Conservation (phyloP, 2,888 invertebrate species). For the Xestia c-nigrum region DNA sequence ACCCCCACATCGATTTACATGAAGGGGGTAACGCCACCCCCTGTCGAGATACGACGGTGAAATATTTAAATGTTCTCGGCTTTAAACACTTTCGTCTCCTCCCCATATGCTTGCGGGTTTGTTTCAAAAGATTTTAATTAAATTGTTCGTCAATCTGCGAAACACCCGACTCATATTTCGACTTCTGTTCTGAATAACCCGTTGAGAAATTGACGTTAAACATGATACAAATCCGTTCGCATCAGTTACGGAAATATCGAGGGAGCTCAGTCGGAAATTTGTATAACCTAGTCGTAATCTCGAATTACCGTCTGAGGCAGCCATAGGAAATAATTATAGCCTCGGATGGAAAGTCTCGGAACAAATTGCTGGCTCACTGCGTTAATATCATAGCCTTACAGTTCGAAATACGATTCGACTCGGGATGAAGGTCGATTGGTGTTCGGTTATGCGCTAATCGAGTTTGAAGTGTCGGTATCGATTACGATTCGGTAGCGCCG, state of each 20-base stretch:
- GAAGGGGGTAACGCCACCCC: slow-evolving; percentile 64
- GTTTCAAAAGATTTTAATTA: slow-evolving; percentile 60
- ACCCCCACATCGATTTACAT: slow-evolving; percentile 80
- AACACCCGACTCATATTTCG: slow-evolving; percentile 31
- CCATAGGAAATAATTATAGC: slow-evolving; percentile 61
- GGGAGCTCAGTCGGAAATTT: slow-evolving; percentile 59
- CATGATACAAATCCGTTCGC: slow-evolving; percentile 42
- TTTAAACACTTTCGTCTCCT: slow-evolving; percentile 70
- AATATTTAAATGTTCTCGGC: slow-evolving; percentile 77
- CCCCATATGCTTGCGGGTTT: slow-evolving; percentile 37
- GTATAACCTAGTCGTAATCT: slow-evolving; percentile 53
- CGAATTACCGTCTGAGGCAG: slow-evolving; percentile 52
- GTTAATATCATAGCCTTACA: slow-evolving; percentile 45
- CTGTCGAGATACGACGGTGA: slow-evolving; percentile 69
- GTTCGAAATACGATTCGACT: slow-evolving; percentile 41
- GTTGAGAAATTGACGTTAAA: slow-evolving; percentile 38
- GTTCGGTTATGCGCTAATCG: slow-evolving; percentile 62
- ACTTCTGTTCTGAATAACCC: slow-evolving; percentile 15
- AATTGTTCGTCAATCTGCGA: slow-evolving; percentile 39
- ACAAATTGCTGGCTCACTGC: slow-evolving; percentile 39
- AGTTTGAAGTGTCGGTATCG: slow-evolving; percentile 65
- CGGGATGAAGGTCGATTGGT: slow-evolving; percentile 58
- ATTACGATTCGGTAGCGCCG: slow-evolving; percentile 59
- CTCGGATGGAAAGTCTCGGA: slow-evolving; percentile 29
- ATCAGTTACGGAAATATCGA: slow-evolving; percentile 59